Evolutionary conservation across 2,888 invertebrate genomes (phyloP), one percentile per base, ranked within the genome.

Genomic region (Esperia sulphurella): DNA sequence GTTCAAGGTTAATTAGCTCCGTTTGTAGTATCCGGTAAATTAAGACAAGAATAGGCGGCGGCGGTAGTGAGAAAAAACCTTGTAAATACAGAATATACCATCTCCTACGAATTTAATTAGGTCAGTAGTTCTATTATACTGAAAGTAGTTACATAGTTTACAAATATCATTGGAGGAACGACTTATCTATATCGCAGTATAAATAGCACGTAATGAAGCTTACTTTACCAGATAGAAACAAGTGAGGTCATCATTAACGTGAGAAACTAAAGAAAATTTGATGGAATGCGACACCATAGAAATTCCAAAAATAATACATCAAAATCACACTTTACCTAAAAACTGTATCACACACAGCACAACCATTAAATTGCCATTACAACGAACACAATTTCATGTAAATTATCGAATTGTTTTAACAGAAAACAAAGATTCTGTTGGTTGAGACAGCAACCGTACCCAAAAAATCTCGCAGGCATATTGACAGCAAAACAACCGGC

Each of bases 211-310:
- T 45, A 39, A 28, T 51, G 44, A 47, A 42, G 48, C 40, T 38
- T 39, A 46, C 45, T 35, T 9, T 12, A 43, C 33, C 43, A 53
- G 45, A 57, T 53, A 54, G 58, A 62, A 71, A 67, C 63, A 65
- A 63, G 57, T 76, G 81, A 80, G 76, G 62, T 81, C 81, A 79
- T 73, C 66, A 47, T 52, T 52, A 54, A 54, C 57, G 51, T 57
- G 50, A 55, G 56, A 59, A 59, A 50, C 47, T 47, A 58, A 55
- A 51, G 43, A 48, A 46, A 51, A 31, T 45, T 44, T 46, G 41
- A 13, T 45, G 47, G 52, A 46, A 49, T 51, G 45, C 42, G 50
- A 48, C 28, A 44, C 46, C 48, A 46, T 40, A 44, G 38, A 46
- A 41, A 41, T 14, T 8, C 33, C 8, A 3, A 21, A 44, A 41